Evolutionary conservation across 1,140 invertebrate genomes (phyloP).

Genomic region (Pseudomyrmex dendroicus): DNA sequence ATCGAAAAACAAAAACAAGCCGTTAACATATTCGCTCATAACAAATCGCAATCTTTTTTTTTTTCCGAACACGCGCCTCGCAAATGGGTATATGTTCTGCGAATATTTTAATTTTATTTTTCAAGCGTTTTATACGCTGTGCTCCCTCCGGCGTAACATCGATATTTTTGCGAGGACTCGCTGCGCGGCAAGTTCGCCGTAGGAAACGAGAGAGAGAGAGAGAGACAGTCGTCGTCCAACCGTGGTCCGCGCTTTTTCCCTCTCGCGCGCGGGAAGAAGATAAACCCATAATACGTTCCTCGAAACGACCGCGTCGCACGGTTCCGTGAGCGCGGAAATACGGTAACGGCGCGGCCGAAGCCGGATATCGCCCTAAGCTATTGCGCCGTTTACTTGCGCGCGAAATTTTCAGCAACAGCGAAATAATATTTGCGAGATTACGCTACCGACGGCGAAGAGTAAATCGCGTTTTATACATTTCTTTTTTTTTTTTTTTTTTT

Average conservation of each 20-base stretch:
- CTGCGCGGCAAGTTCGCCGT: slow-evolving; percentile 1
- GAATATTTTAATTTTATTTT: too few relatives aligned
- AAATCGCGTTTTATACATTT: background rate
- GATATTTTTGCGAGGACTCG: background rate
- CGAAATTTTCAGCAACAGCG: slow-evolving; percentile 39
- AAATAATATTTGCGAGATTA: slow-evolving; percentile 52
- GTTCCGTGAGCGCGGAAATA: slow-evolving; percentile 60
- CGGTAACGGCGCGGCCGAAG: slow-evolving; percentile 59
- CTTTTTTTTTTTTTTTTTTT: too few relatives aligned
- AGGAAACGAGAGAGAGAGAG: slow-evolving; percentile 12
- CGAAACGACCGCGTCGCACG: slow-evolving; percentile 63
- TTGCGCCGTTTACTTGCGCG: slow-evolving; percentile 61
- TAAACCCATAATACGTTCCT: slow-evolving; percentile 71
- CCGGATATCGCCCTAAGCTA: slow-evolving; percentile 68
- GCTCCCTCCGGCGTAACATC: too few relatives aligned
- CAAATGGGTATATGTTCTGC: too few relatives aligned
- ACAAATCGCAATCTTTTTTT: too few relatives aligned
- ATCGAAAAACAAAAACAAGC: too few relatives aligned
- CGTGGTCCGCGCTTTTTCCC: slow-evolving; percentile 62
- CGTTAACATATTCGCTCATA: too few relatives aligned
- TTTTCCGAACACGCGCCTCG: too few relatives aligned
- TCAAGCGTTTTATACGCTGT: too few relatives aligned
- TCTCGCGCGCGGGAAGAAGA: slow-evolving; percentile 57
- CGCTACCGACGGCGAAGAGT: background rate
- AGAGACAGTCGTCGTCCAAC: slow-evolving; percentile 20